These are phyloP conservation scores for Aphaenogaster ashmeadi DNA, from an alignment of 1,140 invertebrate species.

Conservation along the genomic window DNA sequence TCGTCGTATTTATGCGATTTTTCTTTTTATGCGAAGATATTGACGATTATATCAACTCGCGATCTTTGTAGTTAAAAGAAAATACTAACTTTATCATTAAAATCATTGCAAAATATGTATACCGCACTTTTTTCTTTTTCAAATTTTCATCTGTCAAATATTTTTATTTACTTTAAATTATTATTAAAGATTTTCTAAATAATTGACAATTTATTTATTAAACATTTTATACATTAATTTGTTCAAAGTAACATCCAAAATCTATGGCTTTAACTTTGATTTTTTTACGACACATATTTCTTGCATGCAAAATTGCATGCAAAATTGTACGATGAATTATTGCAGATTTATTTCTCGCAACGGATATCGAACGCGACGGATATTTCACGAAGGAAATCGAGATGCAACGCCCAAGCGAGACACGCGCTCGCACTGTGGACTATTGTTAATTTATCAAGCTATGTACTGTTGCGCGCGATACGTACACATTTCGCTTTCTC, in stretches of 20 bases:
- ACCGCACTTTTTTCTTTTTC: background rate
- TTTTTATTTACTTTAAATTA: background rate
- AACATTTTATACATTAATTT: background rate
- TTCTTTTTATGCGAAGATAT: background rate
- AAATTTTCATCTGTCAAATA: background rate
- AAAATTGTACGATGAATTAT: conserved; percentile 34
- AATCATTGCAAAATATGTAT: background rate
- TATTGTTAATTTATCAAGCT: conserved; percentile 71
- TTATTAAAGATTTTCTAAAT: background rate
- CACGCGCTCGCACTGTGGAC: conserved; percentile 32
- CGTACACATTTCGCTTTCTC: conserved; percentile 57
- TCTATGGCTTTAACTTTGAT: background rate
- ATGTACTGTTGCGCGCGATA: conserved; percentile 17
- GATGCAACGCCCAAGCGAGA: conserved; percentile 36
- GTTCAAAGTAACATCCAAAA: background rate
- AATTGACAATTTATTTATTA: background rate
- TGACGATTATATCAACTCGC: background rate
- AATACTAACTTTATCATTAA: background rate
- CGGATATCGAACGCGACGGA: conserved; percentile 12
- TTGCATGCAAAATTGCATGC: background rate
- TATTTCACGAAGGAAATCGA: conserved; percentile 45
- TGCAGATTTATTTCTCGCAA: conserved; percentile 35
- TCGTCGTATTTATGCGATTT: background rate
- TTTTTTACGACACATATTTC: background rate
- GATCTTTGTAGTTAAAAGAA: background rate